Base-by-base conservation (phyloP, 2,888 invertebrate species). In the Thecocarcelia acutangulata region DNA sequence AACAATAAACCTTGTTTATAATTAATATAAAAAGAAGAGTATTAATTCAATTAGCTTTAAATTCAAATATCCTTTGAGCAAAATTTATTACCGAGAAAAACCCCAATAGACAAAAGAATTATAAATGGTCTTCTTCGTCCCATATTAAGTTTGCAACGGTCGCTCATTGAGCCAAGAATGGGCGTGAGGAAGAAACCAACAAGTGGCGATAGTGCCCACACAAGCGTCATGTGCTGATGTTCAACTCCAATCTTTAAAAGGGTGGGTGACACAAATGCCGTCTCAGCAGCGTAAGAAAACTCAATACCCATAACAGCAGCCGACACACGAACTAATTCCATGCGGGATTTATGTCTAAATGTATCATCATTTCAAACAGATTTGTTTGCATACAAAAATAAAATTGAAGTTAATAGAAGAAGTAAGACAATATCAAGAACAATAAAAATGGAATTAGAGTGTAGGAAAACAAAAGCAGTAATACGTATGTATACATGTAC, bases 281-380 rank as follows among this genome's bases (percentile, higher is more conserved):
- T 98, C 91, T 98, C 98, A 0, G 98, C 98, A 0, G 98, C 97
- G 88, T 98, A 98, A 0, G 98, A 97, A 91, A 98, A 97, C 90
- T 98, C 98, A 76, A 98, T 98, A 1, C 98, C 98, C 96, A 97
- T 98, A 0, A 98, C 98, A 0, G 97, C 97, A 0, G 97, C 96
- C 19, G 97, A 98, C 84, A 98, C 94, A 11, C 97, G 93, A 84
- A 97, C 93, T 85, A 98, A 91, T 89, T 98, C 97, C 63, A 92
- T 91, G 17, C 96, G 92, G 13, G 95, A 94, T 92, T 97, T 97
- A 84, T 93, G 92, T 90, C 97, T 97, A 89, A 58, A 90, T 84
- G 72, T 70, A 83, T 73, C 61, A 69, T 69, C 46, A 76, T 69
- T 52, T 3, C 40, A 69, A 78, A 58, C 42, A 42, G 44, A 72